Base-by-base conservation (phyloP, 37 sponge, comb jelly and placozoan species). In the Aplysina aerophoba region DNA sequence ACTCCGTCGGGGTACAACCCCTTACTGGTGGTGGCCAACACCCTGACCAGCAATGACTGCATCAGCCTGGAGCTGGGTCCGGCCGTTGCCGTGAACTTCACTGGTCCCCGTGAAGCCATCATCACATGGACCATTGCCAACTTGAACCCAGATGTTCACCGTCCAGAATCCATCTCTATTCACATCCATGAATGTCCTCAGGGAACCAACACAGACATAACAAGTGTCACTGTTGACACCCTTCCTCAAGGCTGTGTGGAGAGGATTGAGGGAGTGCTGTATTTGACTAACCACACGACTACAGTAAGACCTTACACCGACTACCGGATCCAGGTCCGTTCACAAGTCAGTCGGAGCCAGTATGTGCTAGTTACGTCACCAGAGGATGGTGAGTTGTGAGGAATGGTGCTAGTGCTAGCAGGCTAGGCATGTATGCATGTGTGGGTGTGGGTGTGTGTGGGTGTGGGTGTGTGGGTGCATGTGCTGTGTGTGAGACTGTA, bases 1-100 rank as follows among this genome's bases (percentile, higher is more conserved):
- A 79, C 83, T 0, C 27, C 84, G 15, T 41, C 30, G 41, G 94
- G 94, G 1, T 93, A 84, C 73, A 85, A 87, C n/a, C 88, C 91
- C n/a, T 60, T 90, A 5, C 4, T 65, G 8, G 3, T 19, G 19
- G 5, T 59, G 24, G 81, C 44, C 44, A 90, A 86, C 57, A 87
- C 79, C 13, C 38, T 93, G 5, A 58, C 59, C 22, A 81, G 88
- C 19, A 22, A 12, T 19, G 75, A 89, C 13, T 93, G 93, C 62
- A 92, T 64, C 81, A 68, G 74, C 50, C 36, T 80, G 28, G 80
- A 83, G 8, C 33, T 91, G 22, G 69, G 27, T 15, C 39, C 59
- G 15, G 66, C 66, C 30, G 39, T 91, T 4, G 57, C 3, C 39
- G 71, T 84, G 1, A 68, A 53, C 8, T 91, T 87, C 50, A 1